Percentiles rank a stretch among this genome's conserved stretches.
Conservation (phyloP, 1,140 invertebrate species). For the Protaetia brevitarsis region DNA sequence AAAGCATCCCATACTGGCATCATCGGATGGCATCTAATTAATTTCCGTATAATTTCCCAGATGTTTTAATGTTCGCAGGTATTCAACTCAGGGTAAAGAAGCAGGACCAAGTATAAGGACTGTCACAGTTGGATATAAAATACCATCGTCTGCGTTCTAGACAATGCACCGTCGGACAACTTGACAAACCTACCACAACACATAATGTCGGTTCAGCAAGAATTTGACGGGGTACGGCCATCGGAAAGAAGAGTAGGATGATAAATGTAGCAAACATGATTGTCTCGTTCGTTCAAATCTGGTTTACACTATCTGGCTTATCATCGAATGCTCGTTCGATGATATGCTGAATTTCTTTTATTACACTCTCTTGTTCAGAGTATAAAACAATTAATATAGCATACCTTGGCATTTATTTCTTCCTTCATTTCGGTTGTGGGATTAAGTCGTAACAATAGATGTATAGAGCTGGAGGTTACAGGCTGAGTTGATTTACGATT, state of each 20-base stretch:
- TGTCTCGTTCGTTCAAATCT: slow-evolving; percentile 17
- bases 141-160: slow-evolving; percentile 19
- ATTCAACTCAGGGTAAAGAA: background rate
- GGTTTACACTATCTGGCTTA: background rate
- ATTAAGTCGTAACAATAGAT: slow-evolving; percentile 4
- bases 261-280: slow-evolving; percentile 20
- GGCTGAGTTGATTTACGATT: slow-evolving; percentile 13
- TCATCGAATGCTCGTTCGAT: slow-evolving; percentile 2
- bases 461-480: background rate
- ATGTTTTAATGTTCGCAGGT: slow-evolving; percentile 6
- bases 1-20: background rate
- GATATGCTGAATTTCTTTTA: slow-evolving; percentile 20
- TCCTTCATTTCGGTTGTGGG: background rate
- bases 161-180: slow-evolving; percentile 22
- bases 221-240: slow-evolving; percentile 14
- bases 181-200: slow-evolving; percentile 25
- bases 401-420: background rate
- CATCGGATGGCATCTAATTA: background rate
- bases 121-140: slow-evolving; percentile 18
- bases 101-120: background rate
- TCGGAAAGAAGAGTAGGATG: slow-evolving; percentile 7
- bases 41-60: background rate
- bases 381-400: background rate
- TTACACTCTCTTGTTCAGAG: too few relatives aligned
- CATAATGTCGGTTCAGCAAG: background rate